phyloP scores from a whole-genome alignment of 2,797 vertebrate species.

The Tenualosa ilisha region DNA sequence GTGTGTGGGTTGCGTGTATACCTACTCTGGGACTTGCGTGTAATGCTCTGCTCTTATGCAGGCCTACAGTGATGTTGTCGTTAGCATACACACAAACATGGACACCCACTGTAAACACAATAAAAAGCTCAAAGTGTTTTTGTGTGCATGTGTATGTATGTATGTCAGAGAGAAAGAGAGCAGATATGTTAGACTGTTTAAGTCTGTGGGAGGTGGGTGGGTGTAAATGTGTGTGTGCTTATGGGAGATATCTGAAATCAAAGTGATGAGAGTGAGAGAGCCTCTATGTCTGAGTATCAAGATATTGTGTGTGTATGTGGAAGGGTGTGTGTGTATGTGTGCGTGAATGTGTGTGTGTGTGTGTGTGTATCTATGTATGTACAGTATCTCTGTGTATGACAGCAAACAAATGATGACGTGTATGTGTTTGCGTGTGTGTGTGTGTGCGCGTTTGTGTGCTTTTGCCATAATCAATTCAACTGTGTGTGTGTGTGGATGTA shows the following conservation, averaged over 20 bases:
- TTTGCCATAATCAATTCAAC: too few relatives aligned
- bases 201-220: too few relatives aligned
- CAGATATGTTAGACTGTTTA: too few relatives aligned
- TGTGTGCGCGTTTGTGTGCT: conserved; percentile 7
- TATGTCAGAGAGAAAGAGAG: background rate
- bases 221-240: too few relatives aligned
- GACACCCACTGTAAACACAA: background rate
- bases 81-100: background rate
- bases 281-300: too few relatives aligned
- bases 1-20: background rate
- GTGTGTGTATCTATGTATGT: background rate
- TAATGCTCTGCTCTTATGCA: background rate
- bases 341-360: background rate
- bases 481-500: conserved; percentile 3
- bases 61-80: background rate
- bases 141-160: background rate
- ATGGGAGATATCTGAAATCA: too few relatives aligned
- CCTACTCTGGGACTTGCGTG: background rate
- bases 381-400: conserved; percentile 5
- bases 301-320: too few relatives aligned
- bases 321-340: background rate
- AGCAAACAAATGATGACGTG: background rate
- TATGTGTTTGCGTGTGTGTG: background rate
- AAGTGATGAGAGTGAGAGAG: conserved; percentile 11
- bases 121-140: background rate